Evolutionary conservation across 64 coral and sea anemone species (phyloP).

Genomic region (Montipora capricornis): DNA sequence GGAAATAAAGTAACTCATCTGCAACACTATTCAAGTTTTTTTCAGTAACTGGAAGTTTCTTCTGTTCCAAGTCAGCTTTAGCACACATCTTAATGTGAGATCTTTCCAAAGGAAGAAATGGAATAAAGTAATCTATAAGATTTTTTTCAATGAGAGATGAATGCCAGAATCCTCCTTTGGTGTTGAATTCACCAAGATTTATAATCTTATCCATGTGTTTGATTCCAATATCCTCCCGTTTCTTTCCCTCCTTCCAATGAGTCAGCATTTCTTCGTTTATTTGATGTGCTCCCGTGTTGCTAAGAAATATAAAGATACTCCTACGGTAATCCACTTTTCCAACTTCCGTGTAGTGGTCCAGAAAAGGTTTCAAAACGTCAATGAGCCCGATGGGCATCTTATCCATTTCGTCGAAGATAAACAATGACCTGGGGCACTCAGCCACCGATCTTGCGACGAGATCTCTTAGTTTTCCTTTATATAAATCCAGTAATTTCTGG

Average conservation of each 20-base stretch:
- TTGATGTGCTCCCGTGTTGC: conserved; percentile 85
- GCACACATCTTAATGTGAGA: conserved; percentile 84
- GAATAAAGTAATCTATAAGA: conserved; percentile 91
- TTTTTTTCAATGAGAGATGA: conserved; percentile 68
- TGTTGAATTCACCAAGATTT: conserved; percentile 72
- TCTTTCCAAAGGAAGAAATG: conserved; percentile 90
- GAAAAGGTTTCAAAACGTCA: conserved; percentile 80
- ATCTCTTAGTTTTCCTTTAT: conserved; percentile 51
- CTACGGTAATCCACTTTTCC: conserved; percentile 77
- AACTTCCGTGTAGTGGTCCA: conserved; percentile 75
- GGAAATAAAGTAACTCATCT: conserved; percentile 85
- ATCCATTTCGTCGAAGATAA: conserved; percentile 97
- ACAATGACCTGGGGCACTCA: conserved; percentile 64
- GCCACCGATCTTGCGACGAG: conserved; percentile 55
- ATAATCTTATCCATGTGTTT: conserved; percentile 92
- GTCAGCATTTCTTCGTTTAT: conserved; percentile 77
- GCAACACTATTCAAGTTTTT: conserved; percentile 56
- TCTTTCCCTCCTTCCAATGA: conserved; percentile 72
- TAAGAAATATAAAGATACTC: conserved; percentile 89
- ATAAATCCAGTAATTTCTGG: conserved; percentile 35
- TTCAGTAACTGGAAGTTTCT: conserved; percentile 53
- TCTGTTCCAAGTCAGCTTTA: conserved; percentile 62
- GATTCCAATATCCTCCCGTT: conserved; percentile 72
- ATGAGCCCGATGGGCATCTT: conserved; percentile 82
- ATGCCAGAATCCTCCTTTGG: conserved; percentile 87